A percentile compares a stretch with the other conserved stretches of the same genome.
These are phyloP conservation scores for Saturnia japonica DNA, from an alignment of 2,888 invertebrate species.

Conservation along the genomic window DNA sequence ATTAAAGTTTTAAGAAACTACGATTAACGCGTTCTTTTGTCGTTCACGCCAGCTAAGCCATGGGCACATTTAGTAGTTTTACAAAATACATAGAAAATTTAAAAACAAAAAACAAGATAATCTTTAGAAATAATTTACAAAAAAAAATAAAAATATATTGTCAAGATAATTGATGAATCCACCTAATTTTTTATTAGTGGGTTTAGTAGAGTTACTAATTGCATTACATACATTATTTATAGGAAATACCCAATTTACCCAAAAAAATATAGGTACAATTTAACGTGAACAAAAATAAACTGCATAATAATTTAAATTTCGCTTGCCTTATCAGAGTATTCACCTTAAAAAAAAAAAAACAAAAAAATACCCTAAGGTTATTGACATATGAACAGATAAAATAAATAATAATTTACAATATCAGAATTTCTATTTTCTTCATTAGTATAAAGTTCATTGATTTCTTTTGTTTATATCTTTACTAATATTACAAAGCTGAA, in stretches of 20 bases:
- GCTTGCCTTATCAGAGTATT: background rate
- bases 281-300: background rate
- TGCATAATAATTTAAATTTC: background rate
- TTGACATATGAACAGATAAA: background rate
- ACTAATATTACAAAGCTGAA: no score
- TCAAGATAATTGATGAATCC: no score
- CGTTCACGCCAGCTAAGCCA: no score
- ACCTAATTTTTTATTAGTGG: no score
- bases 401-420: background rate
- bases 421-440: background rate
- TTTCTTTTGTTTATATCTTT: background rate
- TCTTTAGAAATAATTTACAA: no score
- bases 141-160: no score
- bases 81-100: no score
- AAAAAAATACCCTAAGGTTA: background rate
- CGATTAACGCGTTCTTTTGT: no score
- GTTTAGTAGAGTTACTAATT: background rate
- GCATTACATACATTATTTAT: background rate
- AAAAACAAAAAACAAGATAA: no score
- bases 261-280: background rate
- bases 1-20: no score
- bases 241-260: background rate
- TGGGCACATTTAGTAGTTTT: no score
- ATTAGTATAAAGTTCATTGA: slow-evolving; percentile 4
- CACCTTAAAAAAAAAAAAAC: background rate